Percentiles rank a stretch among this genome's conserved stretches.
Conservation (phyloP, 2,888 invertebrate genomes). For the Apeira syringaria region DNA sequence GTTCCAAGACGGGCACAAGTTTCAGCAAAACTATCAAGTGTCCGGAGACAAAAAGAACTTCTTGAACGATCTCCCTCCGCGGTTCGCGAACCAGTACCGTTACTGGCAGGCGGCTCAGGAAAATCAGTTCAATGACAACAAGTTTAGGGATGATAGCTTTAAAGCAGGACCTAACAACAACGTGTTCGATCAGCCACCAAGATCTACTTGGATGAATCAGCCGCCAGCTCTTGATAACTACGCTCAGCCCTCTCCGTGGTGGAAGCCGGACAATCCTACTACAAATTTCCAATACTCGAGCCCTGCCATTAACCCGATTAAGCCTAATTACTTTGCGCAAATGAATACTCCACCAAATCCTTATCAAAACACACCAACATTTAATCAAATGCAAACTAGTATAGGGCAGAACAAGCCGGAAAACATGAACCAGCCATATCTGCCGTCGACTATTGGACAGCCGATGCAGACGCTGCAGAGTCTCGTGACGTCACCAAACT, state of each 20-base stretch:
- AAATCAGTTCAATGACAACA: constrained; percentile 61
- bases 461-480: constrained; percentile 60
- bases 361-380: constrained; percentile 48
- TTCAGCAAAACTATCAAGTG: constrained; percentile 64
- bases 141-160: constrained; percentile 64
- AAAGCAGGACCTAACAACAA: constrained; percentile 33
- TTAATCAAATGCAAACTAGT: constrained; percentile 34
- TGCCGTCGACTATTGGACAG: constrained; percentile 58
- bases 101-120: constrained; percentile 72
- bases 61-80: constrained; percentile 69
- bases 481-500: constrained; percentile 58
- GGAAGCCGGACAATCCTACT: constrained; percentile 58
- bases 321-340: constrained; percentile 58
- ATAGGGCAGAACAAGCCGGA: constrained; percentile 45
- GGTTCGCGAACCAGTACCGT: constrained; percentile 75
- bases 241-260: constrained; percentile 54
- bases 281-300: constrained; percentile 49
- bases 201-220: constrained; percentile 43
- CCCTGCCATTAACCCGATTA: constrained; percentile 42
- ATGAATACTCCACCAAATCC: constrained; percentile 47
- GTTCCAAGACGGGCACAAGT: constrained; percentile 65
- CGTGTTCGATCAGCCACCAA: constrained; percentile 42
- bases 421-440: constrained; percentile 37
- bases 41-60: constrained; percentile 75
- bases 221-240: constrained; percentile 39